A percentile compares a stretch with the other conserved stretches of the same genome.
Evolutionary conservation across 37 sponge, comb jelly and placozoan genomes (phyloP).

Genomic region (Eunapius fragilis): DNA sequence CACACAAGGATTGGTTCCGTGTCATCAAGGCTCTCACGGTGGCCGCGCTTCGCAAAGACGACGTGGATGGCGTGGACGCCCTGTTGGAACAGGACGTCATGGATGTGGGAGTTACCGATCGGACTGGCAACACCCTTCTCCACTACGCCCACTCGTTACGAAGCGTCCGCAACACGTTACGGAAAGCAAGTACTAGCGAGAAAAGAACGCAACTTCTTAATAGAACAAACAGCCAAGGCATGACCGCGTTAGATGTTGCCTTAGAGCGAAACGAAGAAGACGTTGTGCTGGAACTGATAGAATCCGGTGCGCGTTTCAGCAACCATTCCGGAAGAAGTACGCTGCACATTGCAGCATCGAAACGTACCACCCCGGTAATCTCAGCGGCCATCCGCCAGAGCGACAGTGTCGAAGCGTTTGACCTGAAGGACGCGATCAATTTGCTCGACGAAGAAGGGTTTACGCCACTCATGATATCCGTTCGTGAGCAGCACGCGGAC

Average conservation of each 20-base stretch:
- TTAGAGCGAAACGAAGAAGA: slow-evolving; percentile 14
- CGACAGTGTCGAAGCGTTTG: background rate
- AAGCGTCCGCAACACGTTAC: background rate
- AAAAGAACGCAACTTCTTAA: background rate
- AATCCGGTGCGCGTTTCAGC: background rate
- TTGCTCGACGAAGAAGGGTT: slow-evolving; percentile 4
- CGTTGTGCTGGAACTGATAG: background rate
- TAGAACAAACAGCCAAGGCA: background rate
- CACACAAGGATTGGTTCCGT: slow-evolving; percentile 9
- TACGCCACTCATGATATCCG: slow-evolving; percentile 41
- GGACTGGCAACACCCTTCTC: background rate
- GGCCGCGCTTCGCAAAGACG: slow-evolving; percentile 4
- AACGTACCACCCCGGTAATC: background rate
- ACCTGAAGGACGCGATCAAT: background rate
- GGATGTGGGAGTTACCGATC: background rate
- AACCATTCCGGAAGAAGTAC: background rate
- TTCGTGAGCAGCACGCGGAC: background rate
- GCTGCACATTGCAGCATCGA: slow-evolving; percentile 4
- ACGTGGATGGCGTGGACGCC: background rate
- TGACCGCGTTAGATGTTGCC: slow-evolving; percentile 31
- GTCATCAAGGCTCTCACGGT: slow-evolving; percentile 1
- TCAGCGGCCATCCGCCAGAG: background rate
- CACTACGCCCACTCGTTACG: background rate
- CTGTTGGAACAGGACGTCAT: background rate
- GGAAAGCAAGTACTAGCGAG: background rate